Evolutionary conservation across 1,140 invertebrate genomes (phyloP), one percentile per base, ranked within the genome.

Genomic region (Thereuonema tuberculata): DNA sequence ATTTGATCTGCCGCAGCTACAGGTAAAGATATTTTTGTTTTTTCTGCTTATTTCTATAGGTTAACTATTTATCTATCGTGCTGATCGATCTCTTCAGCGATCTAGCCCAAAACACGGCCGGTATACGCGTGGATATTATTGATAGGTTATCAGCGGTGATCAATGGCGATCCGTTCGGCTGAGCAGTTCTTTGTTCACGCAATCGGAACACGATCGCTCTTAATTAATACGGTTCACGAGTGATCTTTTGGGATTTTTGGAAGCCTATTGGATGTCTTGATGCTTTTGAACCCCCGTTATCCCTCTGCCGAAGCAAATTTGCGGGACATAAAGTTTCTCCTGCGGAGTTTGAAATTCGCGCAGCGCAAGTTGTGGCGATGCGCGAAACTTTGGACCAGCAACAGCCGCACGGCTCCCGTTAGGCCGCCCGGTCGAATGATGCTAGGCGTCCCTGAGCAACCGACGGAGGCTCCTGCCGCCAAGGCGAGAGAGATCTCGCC

Each of bases 1-100:
- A 58, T 75, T 76, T 66, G 71, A 76, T 71, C 70, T 76, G 67
- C 72, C 72, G 67, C 69, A 71, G 63, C 66, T 76, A 60, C 74
- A 76, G 73, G 75, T 75, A 70, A 69, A 65, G 20, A 1, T 20
- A 53, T 27, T 59, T 59, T 21, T 50, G 23, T 2, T n/a, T 58
- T 27, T 0, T 1, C 28, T 14, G 9, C 31, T 9, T 46, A 20
- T 12, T 57, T 21, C 23, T n/a, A 43, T 25, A 3, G 20, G 9
- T 58, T 28, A 28, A 15, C 27, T 27, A n/a, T 54, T 28, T 9
- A 3, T 55, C 25, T 26, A 55, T 5, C 9, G 3, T 21, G 17
- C 48, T 50, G 48, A 20, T 24, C 5, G 3, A 20, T 50, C 21
- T 5, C 5, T 50, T 50, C 23, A 20, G 9, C 9, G 3, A 5